Percentiles rank a stretch among this genome's conserved stretches.
Evolutionary conservation across 64 coral and sea anemone genomes (phyloP).

Genomic region (Cladopsammia gracilis): DNA sequence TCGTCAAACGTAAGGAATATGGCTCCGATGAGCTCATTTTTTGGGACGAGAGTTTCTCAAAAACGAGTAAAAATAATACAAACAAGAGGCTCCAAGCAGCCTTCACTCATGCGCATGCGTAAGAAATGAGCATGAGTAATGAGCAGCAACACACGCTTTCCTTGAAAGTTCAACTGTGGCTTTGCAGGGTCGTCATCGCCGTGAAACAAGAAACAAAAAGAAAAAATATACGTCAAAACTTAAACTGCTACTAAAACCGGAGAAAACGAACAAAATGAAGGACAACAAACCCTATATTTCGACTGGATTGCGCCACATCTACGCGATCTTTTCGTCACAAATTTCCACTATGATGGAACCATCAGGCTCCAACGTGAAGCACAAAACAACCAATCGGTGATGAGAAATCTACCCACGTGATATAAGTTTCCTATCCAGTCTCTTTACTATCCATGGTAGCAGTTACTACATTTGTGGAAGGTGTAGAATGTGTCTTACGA

Average conservation of each 20-base stretch:
- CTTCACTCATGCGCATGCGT: too few species aligned
- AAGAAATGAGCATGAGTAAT: too few species aligned
- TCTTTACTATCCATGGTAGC: too few species aligned
- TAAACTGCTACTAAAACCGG: neutral
- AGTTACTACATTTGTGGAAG: too few species aligned
- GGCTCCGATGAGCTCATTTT: slow-evolving; percentile 12
- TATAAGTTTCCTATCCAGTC: neutral
- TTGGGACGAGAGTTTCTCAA: slow-evolving; percentile 7
- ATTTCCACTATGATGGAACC: neutral
- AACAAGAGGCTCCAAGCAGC: too few species aligned
- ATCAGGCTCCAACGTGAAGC: neutral
- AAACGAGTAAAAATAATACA: slow-evolving; percentile 10
- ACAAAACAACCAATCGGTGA: slow-evolving; percentile 9
- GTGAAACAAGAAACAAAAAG: slow-evolving; percentile 1
- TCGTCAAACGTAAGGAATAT: slow-evolving; percentile 1
- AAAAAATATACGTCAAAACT: slow-evolving; percentile 21
- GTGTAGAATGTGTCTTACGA: too few species aligned
- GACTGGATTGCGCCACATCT: neutral
- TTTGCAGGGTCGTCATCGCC: slow-evolving; percentile 17
- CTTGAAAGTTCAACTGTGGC: neutral
- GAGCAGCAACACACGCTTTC: slow-evolving; percentile 1
- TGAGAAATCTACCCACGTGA: neutral
- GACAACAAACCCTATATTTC: neutral
- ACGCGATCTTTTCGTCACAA: neutral
- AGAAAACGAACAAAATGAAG: neutral